A percentile compares a stretch with the other conserved stretches of the same genome.
Evolutionary conservation across 1,140 invertebrate genomes (phyloP).

Genomic region (Sesamia nonagrioides): DNA sequence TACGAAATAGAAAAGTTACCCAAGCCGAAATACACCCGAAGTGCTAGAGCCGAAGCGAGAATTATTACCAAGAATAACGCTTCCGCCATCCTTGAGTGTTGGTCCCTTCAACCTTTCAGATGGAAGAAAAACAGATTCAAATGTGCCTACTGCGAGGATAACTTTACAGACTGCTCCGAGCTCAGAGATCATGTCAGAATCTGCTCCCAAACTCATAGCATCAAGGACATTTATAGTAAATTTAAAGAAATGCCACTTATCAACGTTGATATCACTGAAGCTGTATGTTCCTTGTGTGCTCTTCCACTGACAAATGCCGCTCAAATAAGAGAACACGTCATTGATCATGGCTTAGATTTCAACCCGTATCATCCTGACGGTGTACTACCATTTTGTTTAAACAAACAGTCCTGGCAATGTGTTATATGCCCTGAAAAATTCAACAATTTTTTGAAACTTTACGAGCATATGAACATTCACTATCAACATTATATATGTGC

Average conservation of each 20-base stretch:
- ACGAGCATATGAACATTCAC: constrained; percentile 85
- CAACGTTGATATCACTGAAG: constrained; percentile 75
- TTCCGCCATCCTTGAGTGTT: constrained; percentile 72
- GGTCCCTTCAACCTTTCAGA: constrained; percentile 74
- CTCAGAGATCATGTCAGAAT: constrained; percentile 70
- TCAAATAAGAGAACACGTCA: constrained; percentile 71
- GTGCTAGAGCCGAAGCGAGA: constrained; percentile 73
- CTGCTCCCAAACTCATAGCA: constrained; percentile 65
- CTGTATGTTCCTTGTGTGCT: constrained; percentile 67
- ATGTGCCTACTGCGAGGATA: constrained; percentile 78
- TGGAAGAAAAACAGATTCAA: constrained; percentile 81
- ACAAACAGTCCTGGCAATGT: constrained; percentile 79
- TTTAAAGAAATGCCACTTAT: constrained; percentile 81
- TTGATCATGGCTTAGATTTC: constrained; percentile 71
- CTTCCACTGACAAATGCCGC: constrained; percentile 58
- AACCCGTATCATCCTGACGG: constrained; percentile 74
- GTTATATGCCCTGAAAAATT: constrained; percentile 74
- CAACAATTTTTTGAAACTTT: constrained; percentile 81
- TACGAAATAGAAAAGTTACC: constrained; percentile 53
- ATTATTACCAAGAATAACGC: constrained; percentile 78
- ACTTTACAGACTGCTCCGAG: constrained; percentile 70
- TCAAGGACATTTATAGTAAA: constrained; percentile 80
- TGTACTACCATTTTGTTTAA: constrained; percentile 73
- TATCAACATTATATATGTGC: constrained; percentile 85
- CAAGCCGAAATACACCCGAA: constrained; percentile 71